A percentile compares a stretch with the other conserved stretches of the same genome.
phyloP scores from a whole-genome alignment of 1,140 invertebrate species.

The Papilio machaon region DNA sequence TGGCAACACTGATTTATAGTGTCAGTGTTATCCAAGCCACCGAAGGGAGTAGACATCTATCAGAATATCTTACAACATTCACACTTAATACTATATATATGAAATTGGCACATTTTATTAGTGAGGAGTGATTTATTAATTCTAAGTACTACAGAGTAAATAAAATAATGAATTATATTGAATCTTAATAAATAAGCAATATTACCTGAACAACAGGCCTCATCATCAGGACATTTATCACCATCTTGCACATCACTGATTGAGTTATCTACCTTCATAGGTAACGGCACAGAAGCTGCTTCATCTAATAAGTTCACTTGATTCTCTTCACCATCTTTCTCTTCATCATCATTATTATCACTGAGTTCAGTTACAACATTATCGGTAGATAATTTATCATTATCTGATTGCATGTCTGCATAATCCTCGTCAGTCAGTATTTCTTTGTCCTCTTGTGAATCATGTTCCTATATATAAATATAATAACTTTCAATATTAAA shows the following conservation, averaged over 20 bases:
- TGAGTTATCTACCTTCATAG: constrained; percentile 44
- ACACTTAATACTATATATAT: no score
- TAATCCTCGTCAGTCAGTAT: constrained; percentile 68
- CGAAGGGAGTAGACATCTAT: no score
- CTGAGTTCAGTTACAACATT: not conserved
- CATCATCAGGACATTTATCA: constrained; percentile 40
- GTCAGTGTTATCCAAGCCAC: no score
- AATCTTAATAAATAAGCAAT: not conserved
- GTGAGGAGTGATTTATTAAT: no score
- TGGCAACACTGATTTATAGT: no score
- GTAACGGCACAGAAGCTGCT: constrained; percentile 32
- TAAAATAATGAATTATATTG: not conserved
- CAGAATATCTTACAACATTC: no score
- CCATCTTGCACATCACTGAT: constrained; percentile 44
- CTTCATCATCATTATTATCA: constrained; percentile 37
- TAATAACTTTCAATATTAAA: constrained; percentile 16
- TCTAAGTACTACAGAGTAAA: no score
- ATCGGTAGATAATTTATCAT: constrained; percentile 41
- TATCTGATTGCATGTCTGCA: constrained; percentile 53
- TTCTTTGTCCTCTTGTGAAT: constrained; percentile 63
- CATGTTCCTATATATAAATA: constrained; percentile 49
- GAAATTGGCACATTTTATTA: no score
- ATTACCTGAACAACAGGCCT: constrained; percentile 44
- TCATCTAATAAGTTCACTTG: constrained; percentile 32
- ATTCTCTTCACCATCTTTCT: constrained; percentile 31